Percentiles rank a stretch among this genome's conserved stretches.
These are phyloP conservation scores for Tetramorium bicarinatum DNA, from an alignment of 2,888 invertebrate species.

Conservation along the genomic window DNA sequence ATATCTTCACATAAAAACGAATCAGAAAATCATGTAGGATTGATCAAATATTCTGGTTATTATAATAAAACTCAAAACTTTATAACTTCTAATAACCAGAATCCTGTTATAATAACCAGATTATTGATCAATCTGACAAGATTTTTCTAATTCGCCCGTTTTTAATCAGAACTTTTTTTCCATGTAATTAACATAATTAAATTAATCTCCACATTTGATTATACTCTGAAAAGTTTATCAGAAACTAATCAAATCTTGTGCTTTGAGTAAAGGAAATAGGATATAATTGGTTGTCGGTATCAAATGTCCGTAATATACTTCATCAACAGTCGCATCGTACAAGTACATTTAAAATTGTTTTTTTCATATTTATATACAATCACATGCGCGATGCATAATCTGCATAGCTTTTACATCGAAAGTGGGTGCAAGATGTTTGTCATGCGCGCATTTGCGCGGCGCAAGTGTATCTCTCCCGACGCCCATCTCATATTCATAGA, in stretches of 20 bases:
- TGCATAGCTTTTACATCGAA: conserved; percentile 1
- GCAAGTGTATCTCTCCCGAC: conserved; percentile 26
- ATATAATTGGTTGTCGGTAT: background rate
- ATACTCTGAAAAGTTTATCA: background rate
- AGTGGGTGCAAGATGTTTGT: conserved; percentile 27
- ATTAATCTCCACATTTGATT: background rate
- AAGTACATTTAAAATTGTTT: background rate
- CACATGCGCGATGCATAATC: conserved; percentile 14
- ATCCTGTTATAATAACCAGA: too few relatives aligned
- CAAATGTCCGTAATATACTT: background rate
- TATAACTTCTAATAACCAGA: too few relatives aligned
- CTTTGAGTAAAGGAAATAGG: background rate
- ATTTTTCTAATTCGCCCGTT: too few relatives aligned
- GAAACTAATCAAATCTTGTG: background rate
- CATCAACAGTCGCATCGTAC: background rate
- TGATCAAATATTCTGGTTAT: too few relatives aligned
- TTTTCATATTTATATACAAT: conserved; percentile 11
- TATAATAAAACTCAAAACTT: too few relatives aligned
- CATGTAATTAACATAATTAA: background rate
- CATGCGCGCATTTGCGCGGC: background rate
- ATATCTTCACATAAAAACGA: too few relatives aligned
- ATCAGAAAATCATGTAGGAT: too few relatives aligned
- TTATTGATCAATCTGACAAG: too few relatives aligned
- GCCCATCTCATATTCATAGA: conserved; percentile 60
- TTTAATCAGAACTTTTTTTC: too few relatives aligned